A percentile compares a stretch with the other conserved stretches of the same genome.
Evolutionary conservation across 2,113 vertebrate species (phyloP).

Genomic region (Pedetes capensis): DNA sequence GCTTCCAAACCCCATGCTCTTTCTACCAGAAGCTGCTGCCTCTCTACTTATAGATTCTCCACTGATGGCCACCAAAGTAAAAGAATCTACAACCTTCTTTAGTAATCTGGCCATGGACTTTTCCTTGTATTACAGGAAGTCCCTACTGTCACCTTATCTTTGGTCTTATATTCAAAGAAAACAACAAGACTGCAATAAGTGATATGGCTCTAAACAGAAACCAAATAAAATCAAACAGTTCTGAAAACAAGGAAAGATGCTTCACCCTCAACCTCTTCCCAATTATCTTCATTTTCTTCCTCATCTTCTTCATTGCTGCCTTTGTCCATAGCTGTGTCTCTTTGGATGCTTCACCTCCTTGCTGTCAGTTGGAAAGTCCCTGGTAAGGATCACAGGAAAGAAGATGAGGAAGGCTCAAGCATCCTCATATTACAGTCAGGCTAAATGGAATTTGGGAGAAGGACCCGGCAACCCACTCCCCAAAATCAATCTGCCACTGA

Average conservation of each 20-base stretch:
- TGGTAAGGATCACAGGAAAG: constrained; percentile 52
- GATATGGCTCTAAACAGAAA: background rate
- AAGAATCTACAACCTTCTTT: background rate
- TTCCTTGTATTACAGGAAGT: background rate
- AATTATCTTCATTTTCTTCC: constrained; percentile 91
- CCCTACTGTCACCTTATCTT: background rate
- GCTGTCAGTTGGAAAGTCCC: background rate
- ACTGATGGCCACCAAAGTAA: background rate
- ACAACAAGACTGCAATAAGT: background rate
- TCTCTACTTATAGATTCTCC: background rate
- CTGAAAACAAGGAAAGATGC: background rate
- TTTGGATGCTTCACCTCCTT: constrained; percentile 45
- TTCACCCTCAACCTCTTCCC: constrained; percentile 97
- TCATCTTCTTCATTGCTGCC: constrained; percentile 73
- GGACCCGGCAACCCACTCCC: too few relatives aligned
- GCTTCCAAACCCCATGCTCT: background rate
- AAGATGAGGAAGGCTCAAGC: background rate
- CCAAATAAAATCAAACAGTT: background rate
- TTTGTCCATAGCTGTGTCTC: constrained; percentile 69
- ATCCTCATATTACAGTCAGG: background rate
- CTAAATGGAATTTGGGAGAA: too few relatives aligned
- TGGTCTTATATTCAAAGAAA: background rate
- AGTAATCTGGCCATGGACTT: background rate
- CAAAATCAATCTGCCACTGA: too few relatives aligned
- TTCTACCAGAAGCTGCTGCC: too few relatives aligned